Conservation (phyloP, 2,888 invertebrate species). For the Drosophila mulleri region DNA sequence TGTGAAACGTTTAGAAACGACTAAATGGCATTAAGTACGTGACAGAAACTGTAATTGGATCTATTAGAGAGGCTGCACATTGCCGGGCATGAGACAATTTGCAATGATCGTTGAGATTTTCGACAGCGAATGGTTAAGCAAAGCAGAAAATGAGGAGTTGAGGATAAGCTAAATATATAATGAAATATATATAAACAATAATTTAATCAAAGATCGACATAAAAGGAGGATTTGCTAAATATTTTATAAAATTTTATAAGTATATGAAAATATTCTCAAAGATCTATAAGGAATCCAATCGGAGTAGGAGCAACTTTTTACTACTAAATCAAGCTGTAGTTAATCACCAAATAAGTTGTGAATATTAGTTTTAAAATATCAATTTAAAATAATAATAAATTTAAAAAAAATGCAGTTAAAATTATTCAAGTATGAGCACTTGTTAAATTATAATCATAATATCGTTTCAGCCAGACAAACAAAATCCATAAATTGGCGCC, state of each 20-base stretch:
- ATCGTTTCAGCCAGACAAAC: conserved; percentile 23
- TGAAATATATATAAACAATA: too few species aligned
- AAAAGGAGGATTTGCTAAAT: too few species aligned
- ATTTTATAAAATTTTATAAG: too few species aligned
- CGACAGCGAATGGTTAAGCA: not conserved
- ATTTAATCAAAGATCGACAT: not conserved
- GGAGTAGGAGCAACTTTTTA: too few species aligned
- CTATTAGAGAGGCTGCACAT: conserved; percentile 62
- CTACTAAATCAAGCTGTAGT: too few species aligned
- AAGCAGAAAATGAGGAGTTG: too few species aligned
- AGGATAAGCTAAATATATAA: not conserved
- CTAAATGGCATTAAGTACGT: conserved; percentile 80
- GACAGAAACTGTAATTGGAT: conserved; percentile 78
- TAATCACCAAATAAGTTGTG: too few species aligned
- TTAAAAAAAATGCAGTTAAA: not conserved
- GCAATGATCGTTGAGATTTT: conserved; percentile 21
- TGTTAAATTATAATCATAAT: conserved; percentile 34
- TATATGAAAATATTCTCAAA: too few species aligned
- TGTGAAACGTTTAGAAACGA: conserved; percentile 68
- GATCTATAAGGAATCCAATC: too few species aligned
- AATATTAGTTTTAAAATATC: too few species aligned
- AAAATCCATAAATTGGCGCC: conserved; percentile 4
- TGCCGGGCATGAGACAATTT: conserved; percentile 31
- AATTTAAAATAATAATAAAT: too few species aligned
- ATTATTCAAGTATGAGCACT: conserved; percentile 17